These are phyloP conservation scores for Phrynocephalus guinanensis DNA, from an alignment of 2,797 vertebrate species.

Conservation along the genomic window DNA sequence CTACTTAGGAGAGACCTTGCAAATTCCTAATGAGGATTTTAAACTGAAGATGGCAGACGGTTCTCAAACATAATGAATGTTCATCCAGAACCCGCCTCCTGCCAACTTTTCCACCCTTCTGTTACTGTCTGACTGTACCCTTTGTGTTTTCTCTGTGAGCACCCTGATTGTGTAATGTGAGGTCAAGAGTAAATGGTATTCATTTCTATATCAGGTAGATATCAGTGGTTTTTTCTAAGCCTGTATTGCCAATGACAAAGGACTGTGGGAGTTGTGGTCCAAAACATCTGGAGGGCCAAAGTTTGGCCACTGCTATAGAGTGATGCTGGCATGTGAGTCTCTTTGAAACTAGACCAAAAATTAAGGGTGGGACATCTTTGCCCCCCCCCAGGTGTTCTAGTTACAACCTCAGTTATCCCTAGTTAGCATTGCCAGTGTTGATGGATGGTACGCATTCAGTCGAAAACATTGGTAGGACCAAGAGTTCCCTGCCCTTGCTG, in stretches of 20 bases:
- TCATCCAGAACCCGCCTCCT: not conserved
- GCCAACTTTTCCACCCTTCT: not conserved
- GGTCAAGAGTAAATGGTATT: not conserved
- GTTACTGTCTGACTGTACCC: not conserved
- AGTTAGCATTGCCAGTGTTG: not conserved
- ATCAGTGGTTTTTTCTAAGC: too few species aligned
- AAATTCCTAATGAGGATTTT: not conserved
- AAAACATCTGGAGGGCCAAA: too few species aligned
- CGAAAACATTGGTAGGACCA: not conserved
- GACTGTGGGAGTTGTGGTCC: too few species aligned
- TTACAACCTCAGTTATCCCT: not conserved
- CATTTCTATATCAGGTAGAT: not conserved
- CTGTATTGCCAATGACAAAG: too few species aligned
- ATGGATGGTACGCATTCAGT: not conserved
- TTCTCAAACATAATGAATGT: not conserved
- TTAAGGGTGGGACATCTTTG: not conserved
- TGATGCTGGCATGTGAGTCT: not conserved
- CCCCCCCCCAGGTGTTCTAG: too few species aligned
- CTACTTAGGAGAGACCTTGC: constrained; percentile 12
- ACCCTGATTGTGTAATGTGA: not conserved
- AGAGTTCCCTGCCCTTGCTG: not conserved
- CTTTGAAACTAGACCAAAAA: not conserved
- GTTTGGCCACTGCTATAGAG: not conserved
- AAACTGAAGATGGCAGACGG: not conserved
- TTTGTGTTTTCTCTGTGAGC: not conserved